Conservation (phyloP, 2,113 vertebrate species). For the Tyrannus savana region DNA sequence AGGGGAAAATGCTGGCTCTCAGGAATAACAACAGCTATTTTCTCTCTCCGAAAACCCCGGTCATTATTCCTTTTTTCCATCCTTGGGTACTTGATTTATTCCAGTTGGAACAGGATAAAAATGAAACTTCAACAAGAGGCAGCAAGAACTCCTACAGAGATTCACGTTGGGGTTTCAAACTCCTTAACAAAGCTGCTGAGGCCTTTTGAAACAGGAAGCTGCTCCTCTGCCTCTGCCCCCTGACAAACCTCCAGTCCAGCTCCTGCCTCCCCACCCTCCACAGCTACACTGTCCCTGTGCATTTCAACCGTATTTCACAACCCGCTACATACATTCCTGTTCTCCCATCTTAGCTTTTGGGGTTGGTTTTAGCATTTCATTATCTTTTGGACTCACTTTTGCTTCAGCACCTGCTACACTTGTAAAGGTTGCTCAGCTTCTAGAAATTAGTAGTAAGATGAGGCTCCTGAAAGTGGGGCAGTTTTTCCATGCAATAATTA, state of each 20-base stretch:
- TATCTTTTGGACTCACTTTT: not conserved
- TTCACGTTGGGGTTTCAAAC: not conserved
- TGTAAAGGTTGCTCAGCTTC: not conserved
- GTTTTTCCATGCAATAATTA: not conserved
- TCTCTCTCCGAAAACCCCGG: not conserved
- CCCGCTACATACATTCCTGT: not conserved
- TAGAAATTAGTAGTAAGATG: not conserved
- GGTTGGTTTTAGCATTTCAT: not conserved
- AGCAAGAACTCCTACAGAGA: not conserved
- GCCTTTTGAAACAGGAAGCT: not conserved
- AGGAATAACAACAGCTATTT: rapidly evolving
- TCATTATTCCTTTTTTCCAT: not conserved
- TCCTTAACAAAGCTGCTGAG: not conserved
- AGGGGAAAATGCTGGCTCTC: not conserved
- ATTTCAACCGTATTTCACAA: not conserved
- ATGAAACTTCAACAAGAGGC: not conserved
- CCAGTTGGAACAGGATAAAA: not conserved
- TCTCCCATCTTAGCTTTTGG: not conserved
- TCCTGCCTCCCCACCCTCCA: not conserved
- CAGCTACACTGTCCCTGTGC: not conserved
- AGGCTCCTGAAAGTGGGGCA: not conserved
- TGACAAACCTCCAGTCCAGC: rapidly evolving
- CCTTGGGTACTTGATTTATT: not conserved
- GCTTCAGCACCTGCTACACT: not conserved
- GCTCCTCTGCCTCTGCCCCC: not conserved